Base-by-base conservation (phyloP, 2,888 invertebrate genomes). In the Lordiphosa fenestrarum region DNA sequence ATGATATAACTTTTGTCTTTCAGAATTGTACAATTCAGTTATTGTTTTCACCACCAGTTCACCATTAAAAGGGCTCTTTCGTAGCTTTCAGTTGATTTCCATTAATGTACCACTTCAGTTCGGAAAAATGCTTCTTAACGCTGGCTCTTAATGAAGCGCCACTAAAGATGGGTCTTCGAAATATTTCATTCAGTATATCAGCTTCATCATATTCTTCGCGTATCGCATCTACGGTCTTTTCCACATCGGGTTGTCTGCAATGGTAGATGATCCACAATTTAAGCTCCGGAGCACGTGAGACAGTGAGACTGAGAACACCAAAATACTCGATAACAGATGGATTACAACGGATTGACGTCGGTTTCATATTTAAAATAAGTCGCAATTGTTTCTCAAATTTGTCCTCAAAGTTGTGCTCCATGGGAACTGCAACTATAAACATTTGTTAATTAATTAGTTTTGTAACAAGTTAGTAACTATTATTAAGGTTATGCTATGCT, bases 141-240 rank as follows among this genome's bases (percentile, higher is more conserved):
- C 49, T 55, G 4, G 55, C 57, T 2, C 80, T 61, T 19, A 77
- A 15, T 2, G 47, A 61, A 9, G 55, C 25, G 1, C 77, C 77
- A n/a, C 80, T 74, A 13, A 62, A 82, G 0, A 69, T 48, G 1
- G 75, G 69, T 2, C 69, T 78, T 2, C 78, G 64, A 30, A 82
- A 82, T 37, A 77, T 50, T 21, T 77, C 77, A 15, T 54, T 66
- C 58, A 82, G 49, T 2, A 25, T 25, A 40, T 77, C 82, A 57
- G 74, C 78, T 23, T 84, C 84, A 2, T 82, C 77, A 33, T 69
- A 84, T 46, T 74, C 78, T 25, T 74, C 46, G 39, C 63, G 75
- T 15, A 77, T 66, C 0, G 64, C 62, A 0, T 65, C 53, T 1
- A 77, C 40, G 0, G 75, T 82, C n/a, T 65, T 60, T 6, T 82